These are phyloP conservation scores for Argya squamiceps DNA, from an alignment of 2,797 vertebrate species.

Conservation along the genomic window DNA sequence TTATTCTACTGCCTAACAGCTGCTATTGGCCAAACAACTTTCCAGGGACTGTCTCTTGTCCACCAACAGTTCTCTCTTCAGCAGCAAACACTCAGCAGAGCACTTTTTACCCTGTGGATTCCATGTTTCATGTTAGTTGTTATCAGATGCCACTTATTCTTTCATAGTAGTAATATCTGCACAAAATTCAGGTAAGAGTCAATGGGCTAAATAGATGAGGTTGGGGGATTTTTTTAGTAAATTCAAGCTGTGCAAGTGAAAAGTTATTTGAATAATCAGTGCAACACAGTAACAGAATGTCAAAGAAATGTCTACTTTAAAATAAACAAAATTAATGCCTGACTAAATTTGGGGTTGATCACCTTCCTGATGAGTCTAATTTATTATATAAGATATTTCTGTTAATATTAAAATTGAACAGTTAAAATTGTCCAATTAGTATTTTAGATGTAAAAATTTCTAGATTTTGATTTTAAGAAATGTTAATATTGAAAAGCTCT, in stretches of 20 bases:
- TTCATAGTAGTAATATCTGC: background rate
- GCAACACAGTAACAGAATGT: slow-evolving; percentile 31
- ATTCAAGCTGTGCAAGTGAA: slow-evolving; percentile 27
- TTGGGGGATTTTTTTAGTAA: background rate
- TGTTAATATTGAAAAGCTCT: background rate
- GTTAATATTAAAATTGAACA: background rate
- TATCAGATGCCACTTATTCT: slow-evolving; percentile 1
- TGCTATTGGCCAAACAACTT: slow-evolving; percentile 70
- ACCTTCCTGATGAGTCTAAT: slow-evolving; percentile 44
- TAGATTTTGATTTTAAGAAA: slow-evolving; percentile 1
- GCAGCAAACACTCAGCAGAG: slow-evolving; percentile 55
- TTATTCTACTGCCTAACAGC: slow-evolving; percentile 59
- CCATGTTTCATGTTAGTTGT: slow-evolving; percentile 30
- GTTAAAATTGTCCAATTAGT: background rate
- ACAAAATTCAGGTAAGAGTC: background rate
- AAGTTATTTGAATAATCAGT: slow-evolving; percentile 42
- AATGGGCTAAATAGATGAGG: background rate
- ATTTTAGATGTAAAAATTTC: background rate
- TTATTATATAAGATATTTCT: slow-evolving; percentile 15
- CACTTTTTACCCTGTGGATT: slow-evolving; percentile 37
- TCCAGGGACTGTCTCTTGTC: slow-evolving; percentile 72
- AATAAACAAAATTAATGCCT: slow-evolving; percentile 50
- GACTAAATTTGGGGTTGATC: slow-evolving; percentile 57
- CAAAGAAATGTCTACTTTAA: slow-evolving; percentile 46
- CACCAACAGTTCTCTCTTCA: slow-evolving; percentile 73